A percentile compares a stretch with the other conserved stretches of the same genome.
Evolutionary conservation across 2,888 invertebrate genomes (phyloP).

Genomic region (Diabrotica balteata): DNA sequence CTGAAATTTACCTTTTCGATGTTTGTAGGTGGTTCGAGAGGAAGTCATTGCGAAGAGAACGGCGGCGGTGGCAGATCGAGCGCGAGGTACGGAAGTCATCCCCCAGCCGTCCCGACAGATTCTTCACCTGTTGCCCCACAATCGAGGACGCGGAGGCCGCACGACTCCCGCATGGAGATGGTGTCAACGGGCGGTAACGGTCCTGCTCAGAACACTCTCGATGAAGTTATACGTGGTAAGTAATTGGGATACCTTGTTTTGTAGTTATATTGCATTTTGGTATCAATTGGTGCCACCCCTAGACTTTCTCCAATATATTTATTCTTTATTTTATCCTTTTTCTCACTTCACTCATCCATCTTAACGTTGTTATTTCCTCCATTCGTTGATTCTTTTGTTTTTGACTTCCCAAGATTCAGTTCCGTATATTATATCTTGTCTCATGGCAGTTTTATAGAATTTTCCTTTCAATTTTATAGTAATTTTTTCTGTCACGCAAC

Average conservation of each 20-base stretch:
- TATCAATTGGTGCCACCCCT: too few species aligned
- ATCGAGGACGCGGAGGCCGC: slow-evolving; percentile 49
- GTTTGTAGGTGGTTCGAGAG: slow-evolving; percentile 59
- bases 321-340: too few species aligned
- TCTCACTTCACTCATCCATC: too few species aligned
- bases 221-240: slow-evolving; percentile 58
- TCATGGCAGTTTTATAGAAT: too few species aligned
- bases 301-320: too few species aligned
- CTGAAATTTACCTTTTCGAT: slow-evolving; percentile 3
- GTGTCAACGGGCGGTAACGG: slow-evolving; percentile 47
- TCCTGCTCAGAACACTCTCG: slow-evolving; percentile 57
- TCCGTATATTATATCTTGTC: too few species aligned
- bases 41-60: slow-evolving; percentile 61
- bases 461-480: too few species aligned
- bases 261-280: too few species aligned
- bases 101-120: slow-evolving; percentile 54
- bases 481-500: too few species aligned
- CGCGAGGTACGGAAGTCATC: slow-evolving; percentile 53
- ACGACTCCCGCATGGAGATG: slow-evolving; percentile 58
- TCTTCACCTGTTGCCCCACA: slow-evolving; percentile 58
- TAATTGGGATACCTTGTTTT: slow-evolving; percentile 13
- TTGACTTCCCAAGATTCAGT: too few species aligned
- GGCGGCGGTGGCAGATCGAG: slow-evolving; percentile 49
- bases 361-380: too few species aligned
- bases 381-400: too few species aligned